Percentiles rank a stretch among this genome's conserved stretches.
phyloP scores from a whole-genome alignment of 2,113 vertebrate species.

The Hiodon alosoides region DNA sequence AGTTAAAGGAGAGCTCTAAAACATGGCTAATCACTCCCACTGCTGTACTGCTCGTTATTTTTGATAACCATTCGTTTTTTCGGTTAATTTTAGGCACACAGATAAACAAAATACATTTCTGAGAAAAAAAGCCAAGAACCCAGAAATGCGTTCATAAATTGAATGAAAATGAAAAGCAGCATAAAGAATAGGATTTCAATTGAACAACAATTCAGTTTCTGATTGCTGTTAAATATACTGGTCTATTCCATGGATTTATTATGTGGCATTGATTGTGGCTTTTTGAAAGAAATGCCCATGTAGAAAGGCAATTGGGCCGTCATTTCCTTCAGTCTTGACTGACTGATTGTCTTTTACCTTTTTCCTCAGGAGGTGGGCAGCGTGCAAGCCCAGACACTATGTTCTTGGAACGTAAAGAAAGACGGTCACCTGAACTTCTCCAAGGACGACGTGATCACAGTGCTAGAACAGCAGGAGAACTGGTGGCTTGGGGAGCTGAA shows the following conservation, averaged over 20 bases:
- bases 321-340: not conserved
- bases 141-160: too few species aligned
- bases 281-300: too few species aligned
- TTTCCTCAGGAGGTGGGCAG: conserved; percentile 65
- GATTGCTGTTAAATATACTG: not conserved
- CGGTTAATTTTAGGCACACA: too few species aligned
- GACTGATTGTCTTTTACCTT: not conserved
- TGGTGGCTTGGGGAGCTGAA: conserved; percentile 94
- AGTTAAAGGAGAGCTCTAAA: too few species aligned
- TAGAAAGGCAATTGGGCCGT: not conserved
- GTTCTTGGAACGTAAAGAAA: conserved; percentile 95
- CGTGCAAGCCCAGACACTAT: conserved; percentile 86
- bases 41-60: too few species aligned
- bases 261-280: too few species aligned
- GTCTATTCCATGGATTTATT: not conserved
- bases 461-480: conserved; percentile 94
- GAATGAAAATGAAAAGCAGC: too few species aligned
- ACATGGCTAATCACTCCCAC: not conserved
- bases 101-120: too few species aligned
- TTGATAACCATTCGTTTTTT: too few species aligned
- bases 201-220: too few species aligned
- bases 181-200: too few species aligned
- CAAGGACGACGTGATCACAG: conserved; percentile 86
- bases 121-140: too few species aligned
- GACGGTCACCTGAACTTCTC: conserved; percentile 96